Evolutionary conservation across 1,140 invertebrate species (phyloP), one percentile per base, ranked within the genome.

Genomic region (Lasioglossum albipes): DNA sequence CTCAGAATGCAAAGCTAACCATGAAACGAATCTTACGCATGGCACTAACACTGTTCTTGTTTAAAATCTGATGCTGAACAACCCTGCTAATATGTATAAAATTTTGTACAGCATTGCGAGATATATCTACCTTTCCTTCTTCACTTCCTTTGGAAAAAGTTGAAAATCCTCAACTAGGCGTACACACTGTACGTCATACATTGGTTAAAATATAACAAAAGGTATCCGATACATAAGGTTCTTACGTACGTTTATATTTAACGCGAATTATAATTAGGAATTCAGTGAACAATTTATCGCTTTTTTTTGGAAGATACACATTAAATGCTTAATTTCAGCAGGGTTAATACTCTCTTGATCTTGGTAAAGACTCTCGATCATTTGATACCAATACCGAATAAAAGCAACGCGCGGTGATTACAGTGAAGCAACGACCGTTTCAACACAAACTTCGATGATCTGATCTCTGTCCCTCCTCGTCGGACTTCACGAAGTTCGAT

Each of bases 21-120:
- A 81, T 73, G 59, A 81, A 88, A 79, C 31, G 36, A 87, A 89
- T 85, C 81, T 89, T 89, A 89, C 80, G 71, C 86, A 89, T 89
- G 88, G 88, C 88, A 89, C 87, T 86, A 81, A 80, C 36, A 57
- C 7, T 7, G 7, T 59, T 59, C n/a, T 59, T n/a, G 20, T 59
- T 68, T 76, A 75, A 79, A 80, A 74, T 73, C 42, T 69, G 72
- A 84, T 67, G 42, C 68, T 84, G 71, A 87, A 79, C 62, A 84
- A 86, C 75, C 71, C 68, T 87, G 83, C 79, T 85, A 89, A 80
- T 69, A 83, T 54, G 82, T 90, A 90, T 83, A 90, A 89, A 90
- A 89, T 88, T 90, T 88, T 90, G 61, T 89, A 90, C 89, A 90
- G 76, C 74, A 78, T 84, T 79, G 57, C 74, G 62, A 79, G 75